phyloP scores from a whole-genome alignment of 2,888 invertebrate species.

The Drepanosiphum platanoidis region DNA sequence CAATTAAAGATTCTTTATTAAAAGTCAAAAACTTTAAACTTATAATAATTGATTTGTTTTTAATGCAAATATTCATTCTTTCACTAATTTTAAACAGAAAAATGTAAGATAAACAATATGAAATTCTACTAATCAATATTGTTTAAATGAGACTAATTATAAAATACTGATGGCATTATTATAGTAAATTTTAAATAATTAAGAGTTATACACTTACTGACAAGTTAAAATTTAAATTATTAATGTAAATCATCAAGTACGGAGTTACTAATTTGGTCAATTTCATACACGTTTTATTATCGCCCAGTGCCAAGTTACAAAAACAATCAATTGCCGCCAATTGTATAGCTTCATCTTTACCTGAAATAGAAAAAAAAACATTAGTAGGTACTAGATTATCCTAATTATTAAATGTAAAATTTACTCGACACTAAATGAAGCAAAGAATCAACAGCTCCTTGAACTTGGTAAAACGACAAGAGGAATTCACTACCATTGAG shows the following conservation, averaged over 20 bases:
- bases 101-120: no score
- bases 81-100: no score
- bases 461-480: slow-evolving; percentile 1
- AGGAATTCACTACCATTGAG: slow-evolving; percentile 26
- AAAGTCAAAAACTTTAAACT: no score
- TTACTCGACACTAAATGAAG: slow-evolving; percentile 40
- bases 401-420: no score
- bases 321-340: slow-evolving; percentile 70
- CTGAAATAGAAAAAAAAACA: slow-evolving; percentile 66
- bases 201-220: slow-evolving; percentile 63
- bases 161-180: no score
- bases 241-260: slow-evolving; percentile 69
- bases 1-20: no score
- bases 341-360: slow-evolving; percentile 69
- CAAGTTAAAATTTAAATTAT: slow-evolving; percentile 66
- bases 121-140: no score
- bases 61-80: no score
- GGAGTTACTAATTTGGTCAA: slow-evolving; percentile 70
- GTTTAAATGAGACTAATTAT: no score
- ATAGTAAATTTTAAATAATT: background rate
- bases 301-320: slow-evolving; percentile 72
- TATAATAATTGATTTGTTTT: no score
- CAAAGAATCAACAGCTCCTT: slow-evolving; percentile 43
- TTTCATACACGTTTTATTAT: slow-evolving; percentile 67
- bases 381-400: no score